These are phyloP conservation scores for Cephus rjabovi DNA, from an alignment of 2,888 invertebrate genomes.

Conservation along the genomic window DNA sequence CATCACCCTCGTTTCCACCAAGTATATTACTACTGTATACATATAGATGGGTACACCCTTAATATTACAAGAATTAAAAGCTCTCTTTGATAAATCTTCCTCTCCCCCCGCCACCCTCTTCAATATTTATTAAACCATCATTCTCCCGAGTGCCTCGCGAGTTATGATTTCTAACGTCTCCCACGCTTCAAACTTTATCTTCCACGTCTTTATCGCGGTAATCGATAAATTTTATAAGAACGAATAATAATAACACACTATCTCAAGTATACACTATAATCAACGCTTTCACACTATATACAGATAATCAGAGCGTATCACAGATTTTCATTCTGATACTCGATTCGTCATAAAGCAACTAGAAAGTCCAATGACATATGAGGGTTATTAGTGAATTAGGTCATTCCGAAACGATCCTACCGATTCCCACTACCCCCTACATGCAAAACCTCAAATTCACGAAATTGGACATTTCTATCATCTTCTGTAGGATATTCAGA, in stretches of 20 bases:
- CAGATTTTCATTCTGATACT: neutral
- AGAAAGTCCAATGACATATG: neutral
- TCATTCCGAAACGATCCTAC: neutral
- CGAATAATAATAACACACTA: neutral
- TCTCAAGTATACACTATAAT: neutral
- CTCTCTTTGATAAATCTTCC: neutral
- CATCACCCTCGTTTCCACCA: neutral
- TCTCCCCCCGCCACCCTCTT: too few relatives aligned
- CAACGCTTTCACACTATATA: too few relatives aligned
- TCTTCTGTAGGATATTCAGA: neutral
- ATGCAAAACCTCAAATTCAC: conserved; percentile 19
- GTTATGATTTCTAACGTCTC: neutral
- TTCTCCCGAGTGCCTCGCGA: neutral
- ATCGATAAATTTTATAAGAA: neutral
- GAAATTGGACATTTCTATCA: conserved; percentile 24
- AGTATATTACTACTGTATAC: neutral
- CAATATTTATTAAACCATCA: neutral
- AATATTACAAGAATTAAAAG: neutral
- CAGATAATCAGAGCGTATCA: too few relatives aligned
- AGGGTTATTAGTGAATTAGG: neutral
- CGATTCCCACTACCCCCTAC: too few relatives aligned
- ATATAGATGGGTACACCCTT: neutral
- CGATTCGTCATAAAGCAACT: neutral
- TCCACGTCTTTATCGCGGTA: neutral
- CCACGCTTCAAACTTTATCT: neutral